These are phyloP conservation scores for Lomographa bimaculata DNA, from an alignment of 2,888 invertebrate genomes.

Conservation along the genomic window DNA sequence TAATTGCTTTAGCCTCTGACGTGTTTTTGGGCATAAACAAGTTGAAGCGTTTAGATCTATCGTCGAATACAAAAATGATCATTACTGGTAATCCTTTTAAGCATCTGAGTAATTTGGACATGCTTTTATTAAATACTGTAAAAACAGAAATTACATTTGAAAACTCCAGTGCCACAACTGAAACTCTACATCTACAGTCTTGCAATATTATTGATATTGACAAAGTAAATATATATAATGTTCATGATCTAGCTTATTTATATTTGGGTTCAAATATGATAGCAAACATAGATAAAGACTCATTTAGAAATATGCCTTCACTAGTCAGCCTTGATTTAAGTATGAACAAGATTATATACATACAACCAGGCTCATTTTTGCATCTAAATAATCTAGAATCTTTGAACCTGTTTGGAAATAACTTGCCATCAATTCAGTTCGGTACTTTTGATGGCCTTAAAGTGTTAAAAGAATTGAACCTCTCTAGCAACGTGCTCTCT, in stretches of 20 bases:
- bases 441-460: constrained; percentile 33
- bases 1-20: constrained; percentile 21
- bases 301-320: constrained; percentile 28
- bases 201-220: constrained; percentile 30
- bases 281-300: constrained; percentile 28
- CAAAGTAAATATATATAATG: constrained; percentile 21
- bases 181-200: constrained; percentile 25
- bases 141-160: constrained; percentile 26
- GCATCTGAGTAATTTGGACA: constrained; percentile 24
- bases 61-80: constrained; percentile 24
- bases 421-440: constrained; percentile 29
- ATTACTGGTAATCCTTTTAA: constrained; percentile 26
- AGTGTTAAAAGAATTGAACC: constrained; percentile 23
- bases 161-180: constrained; percentile 17
- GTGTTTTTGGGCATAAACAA: constrained; percentile 16
- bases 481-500: constrained; percentile 30
- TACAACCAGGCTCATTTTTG: constrained; percentile 37
- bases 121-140: constrained; percentile 25
- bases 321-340: constrained; percentile 32
- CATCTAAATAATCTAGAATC: constrained; percentile 19
- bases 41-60: constrained; percentile 27
- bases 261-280: constrained; percentile 32
- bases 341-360: constrained; percentile 29
- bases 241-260: constrained; percentile 21
- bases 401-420: constrained; percentile 28